Evolutionary conservation across 1,140 invertebrate species (phyloP), one percentile per base, ranked within the genome.

Genomic region (Delia radicum): DNA sequence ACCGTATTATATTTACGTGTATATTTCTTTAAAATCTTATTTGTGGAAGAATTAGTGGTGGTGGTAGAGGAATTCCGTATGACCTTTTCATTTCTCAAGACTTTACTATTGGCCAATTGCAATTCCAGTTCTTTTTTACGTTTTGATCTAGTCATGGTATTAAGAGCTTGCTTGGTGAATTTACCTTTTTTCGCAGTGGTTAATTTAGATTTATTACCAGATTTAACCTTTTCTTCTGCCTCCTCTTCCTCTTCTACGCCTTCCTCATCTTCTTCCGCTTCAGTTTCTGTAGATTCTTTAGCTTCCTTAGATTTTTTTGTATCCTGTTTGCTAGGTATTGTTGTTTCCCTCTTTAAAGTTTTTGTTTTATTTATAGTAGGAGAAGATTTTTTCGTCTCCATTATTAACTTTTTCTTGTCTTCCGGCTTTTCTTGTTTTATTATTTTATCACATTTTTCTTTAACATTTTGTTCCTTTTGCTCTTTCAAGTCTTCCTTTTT

Each of bases 131-230:
- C 83, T 27, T 80, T 79, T 77, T 85, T 85, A 5, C 80, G 81
- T 5, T 86, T 86, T 2, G 83, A 86, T 26, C 85, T 79, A 0
- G 85, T 86, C 85, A 86, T 86, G 1, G 85, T 86, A 55, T 86
- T 85, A 6, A 81, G 77, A 37, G 79, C 78, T 24, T 63, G 21
- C 55, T 29, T 77, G 24, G n/a, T 74, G 21, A 27, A 62, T 73
- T 71, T 74, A 62, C 26, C 26, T 31, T 37, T 74, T 76, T 71
- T 8, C 7, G 37, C 7, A 18, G 24, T 0, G 15, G 7, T 72
- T 26, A 1, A 10, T 72, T 28, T 72, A 18, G 18, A 26, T 73
- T 75, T 69, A 28, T 26, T 63, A 33, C 4, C 29, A 63, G n/a
- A n/a, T n/a, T 21, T 31, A 74, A 21, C 24, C 8, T 37, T 13